A percentile compares a stretch with the other conserved stretches of the same genome.
Evolutionary conservation across 2,113 vertebrate genomes (phyloP).

Genomic region (Eidolon helvum): DNA sequence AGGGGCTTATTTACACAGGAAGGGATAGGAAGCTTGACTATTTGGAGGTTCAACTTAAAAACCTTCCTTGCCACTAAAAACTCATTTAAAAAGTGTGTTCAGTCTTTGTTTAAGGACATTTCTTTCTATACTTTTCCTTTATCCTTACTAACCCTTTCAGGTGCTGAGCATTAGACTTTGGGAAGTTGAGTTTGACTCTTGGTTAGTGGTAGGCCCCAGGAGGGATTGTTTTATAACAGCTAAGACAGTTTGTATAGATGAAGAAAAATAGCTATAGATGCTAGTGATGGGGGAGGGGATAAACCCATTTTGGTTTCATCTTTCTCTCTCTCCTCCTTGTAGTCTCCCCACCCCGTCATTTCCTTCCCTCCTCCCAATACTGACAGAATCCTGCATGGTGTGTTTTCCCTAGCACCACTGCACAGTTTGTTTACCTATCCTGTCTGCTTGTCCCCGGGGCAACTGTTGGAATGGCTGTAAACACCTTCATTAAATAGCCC

Average conservation of each 20-base stretch:
- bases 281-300: not conserved
- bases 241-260: conserved; percentile 3
- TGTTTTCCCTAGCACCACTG: conserved; percentile 76
- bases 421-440: conserved; percentile 78
- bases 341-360: conserved; percentile 54
- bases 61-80: not conserved
- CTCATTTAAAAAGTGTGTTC: not conserved
- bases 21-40: not conserved
- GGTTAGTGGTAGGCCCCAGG: conserved; percentile 28
- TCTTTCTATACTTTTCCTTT: conserved; percentile 20
- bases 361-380: conserved; percentile 61
- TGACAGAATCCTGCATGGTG: conserved; percentile 79
- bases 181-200: conserved; percentile 58
- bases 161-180: conserved; percentile 60
- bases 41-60: not conserved
- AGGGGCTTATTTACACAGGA: not conserved
- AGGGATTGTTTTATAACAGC: not conserved
- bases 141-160: conserved; percentile 70
- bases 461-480: conserved; percentile 75
- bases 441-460: conserved; percentile 79
- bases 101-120: not conserved
- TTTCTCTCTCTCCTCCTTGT: conserved; percentile 38
- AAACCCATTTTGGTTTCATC: conserved; percentile 55
- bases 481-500: conserved; percentile 70
- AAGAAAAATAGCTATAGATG: not conserved